phyloP scores from a whole-genome alignment of 2,888 invertebrate genomes.

The Xestobium rufovillosum region DNA sequence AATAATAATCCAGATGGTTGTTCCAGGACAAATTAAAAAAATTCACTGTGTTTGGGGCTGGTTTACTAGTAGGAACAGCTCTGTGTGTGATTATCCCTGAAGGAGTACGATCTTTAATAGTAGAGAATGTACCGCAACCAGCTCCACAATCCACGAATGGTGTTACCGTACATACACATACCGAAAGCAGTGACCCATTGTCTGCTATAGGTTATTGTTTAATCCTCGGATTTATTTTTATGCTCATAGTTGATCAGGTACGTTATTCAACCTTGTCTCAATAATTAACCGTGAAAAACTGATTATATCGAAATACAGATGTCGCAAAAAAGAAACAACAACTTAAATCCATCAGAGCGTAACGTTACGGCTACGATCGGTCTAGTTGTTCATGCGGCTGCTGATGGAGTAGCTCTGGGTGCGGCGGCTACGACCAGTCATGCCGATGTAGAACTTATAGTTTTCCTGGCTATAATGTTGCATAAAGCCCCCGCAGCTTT shows the following conservation, averaged over 20 bases:
- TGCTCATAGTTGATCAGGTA: constrained; percentile 90
- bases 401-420: constrained; percentile 96
- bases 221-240: constrained; percentile 93
- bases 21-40: constrained; percentile 86
- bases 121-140: constrained; percentile 23
- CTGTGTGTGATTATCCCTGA: constrained; percentile 97
- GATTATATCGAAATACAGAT: too few species aligned
- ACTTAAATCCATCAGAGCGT: constrained; percentile 55
- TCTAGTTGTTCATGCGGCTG: constrained; percentile 96
- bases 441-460: constrained; percentile 93
- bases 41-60: constrained; percentile 93
- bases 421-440: constrained; percentile 96
- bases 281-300: constrained; percentile 2
- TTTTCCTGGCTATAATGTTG: constrained; percentile 97
- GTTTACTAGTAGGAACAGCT: constrained; percentile 94
- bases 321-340: constrained; percentile 52
- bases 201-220: constrained; percentile 86
- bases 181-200: constrained; percentile 60
- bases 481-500: constrained; percentile 99
- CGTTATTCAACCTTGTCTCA: too few species aligned
- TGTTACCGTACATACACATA: constrained; percentile 38
- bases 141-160: constrained; percentile 35
- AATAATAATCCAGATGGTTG: constrained; percentile 16
- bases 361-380: constrained; percentile 94
- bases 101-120: constrained; percentile 76